Evolutionary conservation across 2,797 vertebrate species (phyloP).

Genomic region (Lagorchestes hirsutus): DNA sequence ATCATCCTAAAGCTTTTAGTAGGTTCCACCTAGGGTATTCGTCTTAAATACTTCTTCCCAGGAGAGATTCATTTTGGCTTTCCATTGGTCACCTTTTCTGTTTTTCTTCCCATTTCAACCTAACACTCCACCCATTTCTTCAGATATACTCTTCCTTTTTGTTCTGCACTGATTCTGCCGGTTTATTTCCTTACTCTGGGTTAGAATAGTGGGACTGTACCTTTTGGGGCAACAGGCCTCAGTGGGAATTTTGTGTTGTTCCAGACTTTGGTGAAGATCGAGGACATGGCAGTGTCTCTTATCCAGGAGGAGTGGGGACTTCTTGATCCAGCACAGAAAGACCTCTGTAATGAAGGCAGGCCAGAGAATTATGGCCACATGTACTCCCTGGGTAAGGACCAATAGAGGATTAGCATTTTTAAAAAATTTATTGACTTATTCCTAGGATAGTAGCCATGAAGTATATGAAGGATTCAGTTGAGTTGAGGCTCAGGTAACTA

Average conservation of each 20-base stretch:
- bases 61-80: neutral
- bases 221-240: neutral
- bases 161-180: neutral
- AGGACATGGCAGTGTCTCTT: constrained; percentile 80
- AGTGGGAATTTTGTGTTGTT: constrained; percentile 63
- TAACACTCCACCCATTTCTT: neutral
- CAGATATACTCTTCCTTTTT: neutral
- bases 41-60: neutral
- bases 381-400: constrained; percentile 80
- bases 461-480: constrained; percentile 44
- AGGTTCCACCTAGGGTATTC: neutral
- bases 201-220: constrained; percentile 14
- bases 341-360: constrained; percentile 59
- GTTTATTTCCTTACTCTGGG: neutral
- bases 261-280: constrained; percentile 79
- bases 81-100: neutral
- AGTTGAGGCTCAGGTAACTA: constrained; percentile 45
- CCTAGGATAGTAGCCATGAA: neutral
- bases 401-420: neutral
- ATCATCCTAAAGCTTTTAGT: neutral
- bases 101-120: constrained; percentile 28
- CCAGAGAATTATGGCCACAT: constrained; percentile 65
- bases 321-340: constrained; percentile 75
- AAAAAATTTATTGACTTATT: constrained; percentile 11
- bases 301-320: constrained; percentile 79